A percentile compares a stretch with the other conserved stretches of the same genome.
Conservation (phyloP, 2,888 invertebrate species). For the Drosophila nr. perissopoda region DNA sequence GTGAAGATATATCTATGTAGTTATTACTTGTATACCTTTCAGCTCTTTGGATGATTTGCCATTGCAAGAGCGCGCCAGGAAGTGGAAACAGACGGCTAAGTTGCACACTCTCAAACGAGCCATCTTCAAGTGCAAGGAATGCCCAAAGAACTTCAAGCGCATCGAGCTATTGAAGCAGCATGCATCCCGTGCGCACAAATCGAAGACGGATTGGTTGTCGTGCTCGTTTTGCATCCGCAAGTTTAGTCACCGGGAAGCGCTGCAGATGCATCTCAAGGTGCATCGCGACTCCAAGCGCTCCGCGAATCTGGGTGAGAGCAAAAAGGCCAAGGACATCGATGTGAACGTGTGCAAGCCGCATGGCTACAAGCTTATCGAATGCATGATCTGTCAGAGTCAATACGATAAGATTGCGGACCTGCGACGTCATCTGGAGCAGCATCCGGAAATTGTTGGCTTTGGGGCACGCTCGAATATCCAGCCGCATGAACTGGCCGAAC, state of each 20-base stretch:
- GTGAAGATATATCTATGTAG: neutral
- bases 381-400: constrained; percentile 84
- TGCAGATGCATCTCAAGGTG: constrained; percentile 70
- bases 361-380: constrained; percentile 82
- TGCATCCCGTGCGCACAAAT: constrained; percentile 66
- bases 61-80: constrained; percentile 45
- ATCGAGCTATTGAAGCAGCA: constrained; percentile 79
- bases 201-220: constrained; percentile 58
- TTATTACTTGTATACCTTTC: neutral
- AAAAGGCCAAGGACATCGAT: constrained; percentile 70
- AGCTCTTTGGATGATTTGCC: constrained; percentile 66
- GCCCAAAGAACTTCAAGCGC: constrained; percentile 78
- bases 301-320: constrained; percentile 63
- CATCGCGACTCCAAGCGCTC: constrained; percentile 82
- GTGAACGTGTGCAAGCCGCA: constrained; percentile 81
- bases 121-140: constrained; percentile 74
- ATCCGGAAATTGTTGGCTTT: constrained; percentile 70
- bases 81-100: constrained; percentile 46
- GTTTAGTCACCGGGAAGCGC: constrained; percentile 74
- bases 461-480: constrained; percentile 51
- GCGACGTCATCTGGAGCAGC: constrained; percentile 79
- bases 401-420: constrained; percentile 81
- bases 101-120: constrained; percentile 35
- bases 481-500: constrained; percentile 61
- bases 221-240: constrained; percentile 80